phyloP scores from a whole-genome alignment of 2,888 invertebrate genomes.

The Pyrrhosoma nymphula region DNA sequence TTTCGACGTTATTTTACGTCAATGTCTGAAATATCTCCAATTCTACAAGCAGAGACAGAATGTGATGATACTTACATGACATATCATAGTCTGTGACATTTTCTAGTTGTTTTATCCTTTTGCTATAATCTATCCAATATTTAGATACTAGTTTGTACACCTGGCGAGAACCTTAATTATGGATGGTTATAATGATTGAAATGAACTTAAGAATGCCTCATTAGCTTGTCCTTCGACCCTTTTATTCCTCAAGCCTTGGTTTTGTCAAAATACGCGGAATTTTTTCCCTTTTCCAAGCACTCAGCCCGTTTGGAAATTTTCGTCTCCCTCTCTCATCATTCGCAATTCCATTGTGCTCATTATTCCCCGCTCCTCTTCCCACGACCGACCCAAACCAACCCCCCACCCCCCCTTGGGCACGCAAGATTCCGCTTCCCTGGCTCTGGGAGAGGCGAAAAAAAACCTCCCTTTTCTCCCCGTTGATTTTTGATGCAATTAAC shows the following conservation, averaged over 20 bases:
- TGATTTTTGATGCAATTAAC: conserved; percentile 30
- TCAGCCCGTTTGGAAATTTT: neutral
- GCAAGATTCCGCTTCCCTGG: neutral
- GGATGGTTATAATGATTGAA: neutral
- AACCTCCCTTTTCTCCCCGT: neutral
- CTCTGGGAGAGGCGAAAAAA: neutral
- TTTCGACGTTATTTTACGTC: too few species aligned
- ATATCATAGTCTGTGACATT: too few species aligned
- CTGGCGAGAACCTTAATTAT: neutral
- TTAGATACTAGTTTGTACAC: too few species aligned
- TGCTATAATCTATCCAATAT: too few species aligned
- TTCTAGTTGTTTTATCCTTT: too few species aligned
- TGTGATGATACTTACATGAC: too few species aligned
- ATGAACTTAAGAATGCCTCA: conserved; percentile 8
- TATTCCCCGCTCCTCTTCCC: neutral
- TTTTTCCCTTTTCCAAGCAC: neutral
- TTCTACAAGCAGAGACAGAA: too few species aligned
- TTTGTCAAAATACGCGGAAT: neutral
- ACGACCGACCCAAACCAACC: too few species aligned
- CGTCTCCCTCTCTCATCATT: neutral
- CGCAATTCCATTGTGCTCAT: neutral
- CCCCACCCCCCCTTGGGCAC: neutral
- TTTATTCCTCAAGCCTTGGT: neutral
- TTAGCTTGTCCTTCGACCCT: conserved; percentile 19
- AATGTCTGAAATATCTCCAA: too few species aligned